These are phyloP conservation scores for Polylopha cassiicola DNA, from an alignment of 2,888 invertebrate species.

Conservation along the genomic window DNA sequence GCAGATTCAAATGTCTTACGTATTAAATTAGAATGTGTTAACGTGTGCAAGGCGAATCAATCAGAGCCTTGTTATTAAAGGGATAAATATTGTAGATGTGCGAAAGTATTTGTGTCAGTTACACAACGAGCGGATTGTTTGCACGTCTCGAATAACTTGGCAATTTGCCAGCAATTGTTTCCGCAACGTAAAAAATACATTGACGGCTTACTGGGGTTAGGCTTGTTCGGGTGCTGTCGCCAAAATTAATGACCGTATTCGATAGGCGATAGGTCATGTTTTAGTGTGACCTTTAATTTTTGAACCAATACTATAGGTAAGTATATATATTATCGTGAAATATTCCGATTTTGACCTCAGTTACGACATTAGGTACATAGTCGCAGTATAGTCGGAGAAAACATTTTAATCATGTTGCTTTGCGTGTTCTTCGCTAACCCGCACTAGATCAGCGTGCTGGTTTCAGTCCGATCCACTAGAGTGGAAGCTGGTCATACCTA, in stretches of 20 bases:
- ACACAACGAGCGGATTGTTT: constrained; percentile 40
- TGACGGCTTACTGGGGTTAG: constrained; percentile 26
- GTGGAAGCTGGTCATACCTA: no score
- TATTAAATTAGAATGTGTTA: constrained; percentile 11
- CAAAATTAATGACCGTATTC: constrained; percentile 33
- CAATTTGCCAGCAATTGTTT: constrained; percentile 43
- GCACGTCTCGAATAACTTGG: constrained; percentile 41
- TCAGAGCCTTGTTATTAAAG: constrained; percentile 11
- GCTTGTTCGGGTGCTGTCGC: constrained; percentile 34
- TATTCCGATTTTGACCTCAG: no score
- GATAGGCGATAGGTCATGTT: constrained; percentile 22
- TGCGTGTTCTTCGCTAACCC: no score
- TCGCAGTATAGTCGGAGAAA: no score
- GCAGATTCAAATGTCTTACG: not conserved
- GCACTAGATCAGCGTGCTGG: no score
- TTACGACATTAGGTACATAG: no score
- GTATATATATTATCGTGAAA: no score
- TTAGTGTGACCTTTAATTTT: not conserved
- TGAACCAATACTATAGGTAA: no score
- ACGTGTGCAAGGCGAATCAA: constrained; percentile 3
- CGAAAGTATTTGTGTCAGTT: constrained; percentile 32
- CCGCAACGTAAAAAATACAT: constrained; percentile 40
- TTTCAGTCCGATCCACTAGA: no score
- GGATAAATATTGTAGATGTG: constrained; percentile 26
- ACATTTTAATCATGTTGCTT: no score